Base-by-base conservation (phyloP, 2,888 invertebrate species). In the Heliconius charithonia region DNA sequence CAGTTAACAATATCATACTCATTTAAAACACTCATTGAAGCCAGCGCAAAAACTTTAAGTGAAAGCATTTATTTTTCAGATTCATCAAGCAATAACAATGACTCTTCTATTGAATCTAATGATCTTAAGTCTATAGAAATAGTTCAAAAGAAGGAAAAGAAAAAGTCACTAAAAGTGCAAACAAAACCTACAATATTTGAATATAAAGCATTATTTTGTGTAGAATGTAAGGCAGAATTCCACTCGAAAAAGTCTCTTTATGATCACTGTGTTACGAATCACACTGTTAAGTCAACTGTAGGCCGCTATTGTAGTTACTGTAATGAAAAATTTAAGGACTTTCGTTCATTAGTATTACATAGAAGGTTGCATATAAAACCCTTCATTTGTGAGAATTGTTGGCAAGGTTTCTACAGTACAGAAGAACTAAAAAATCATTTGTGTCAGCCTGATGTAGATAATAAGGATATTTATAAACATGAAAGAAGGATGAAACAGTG, bases 271-370 rank as follows among this genome's bases (percentile, higher is more conserved):
- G 81, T 79, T 7, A 89, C 84, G 19, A 89, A 84, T 69, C 95
- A 95, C 83, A 87, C 92, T 7, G 84, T 88, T 0, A 93, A 92
- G 82, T 91, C 87, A 10, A 72, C 83, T 4, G 80, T 87, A 2
- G 95, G 95, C 0, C 87, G 94, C 82, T 91, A 92, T 80, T 95
- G 95, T 85, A 91, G 93, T 70, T 95, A 92, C 81, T 95, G 95
- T 79, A 89, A 90, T 85, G 94, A 94, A 81, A 94, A 92, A 80
- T 95, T 95, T 87, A 91, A 93, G 71, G 94, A 94, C 82, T 94
- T 93, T 76, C 89, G 92, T 16, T 89, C 93, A 0, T 83, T 95
- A 74, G 92, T 94, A 1, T 83, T 90, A 76, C 95, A 95, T 74
- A 90, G 93, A 80, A 95, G 93, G 82, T 84, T 92, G 25, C 95